Evolutionary conservation across 1,140 invertebrate species (phyloP), one percentile per base, ranked within the genome.

Genomic region (Zophobas atratus): DNA sequence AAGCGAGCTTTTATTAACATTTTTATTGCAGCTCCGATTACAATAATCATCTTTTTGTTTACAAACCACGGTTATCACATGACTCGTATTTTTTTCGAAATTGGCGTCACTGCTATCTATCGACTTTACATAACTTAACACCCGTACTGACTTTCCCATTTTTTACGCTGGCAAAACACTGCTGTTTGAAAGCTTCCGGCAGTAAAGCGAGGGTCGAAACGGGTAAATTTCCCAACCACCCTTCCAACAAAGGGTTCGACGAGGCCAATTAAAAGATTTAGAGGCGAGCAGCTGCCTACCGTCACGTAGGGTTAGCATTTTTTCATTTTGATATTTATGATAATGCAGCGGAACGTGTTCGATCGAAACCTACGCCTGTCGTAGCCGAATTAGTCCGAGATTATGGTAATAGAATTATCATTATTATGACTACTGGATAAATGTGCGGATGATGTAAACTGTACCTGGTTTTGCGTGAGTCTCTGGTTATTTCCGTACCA

Each of bases 401-500:
- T 67, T 67, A 67, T 43, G 39, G 38, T 67, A 67, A 67, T 39
- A 5, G 8, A 6, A 63, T 63, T 63, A 63, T 67, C 60, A 67
- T 33, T 67, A 67, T 67, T 43, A 43, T 67, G 60, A 43, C 60
- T 20, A 20, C 20, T 67, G 60, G 39, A 20, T 4, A 6, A 67
- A 41, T 39, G 43, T 43, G 39, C 43, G 60, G 60, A 67, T 67
- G 60, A 67, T 67, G 60, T 36, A 67, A 67, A 67, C 60, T 4
- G 60, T 67, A 67, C 60, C 60, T 67, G 60, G n/a, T 67, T 67
- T 67, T 67, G 60, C 60, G 60, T 67, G 41, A 67, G 38, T 67
- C 60, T 2, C 38, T 32, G 6, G 6, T 32, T 67, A 43, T 67
- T 67, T 67, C 60, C 60, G 41, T 67, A 67, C 60, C 60, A 41